Evolutionary conservation across 2,113 vertebrate species (phyloP), one percentile per base, ranked within the genome.

Genomic region (Numida meleagris): DNA sequence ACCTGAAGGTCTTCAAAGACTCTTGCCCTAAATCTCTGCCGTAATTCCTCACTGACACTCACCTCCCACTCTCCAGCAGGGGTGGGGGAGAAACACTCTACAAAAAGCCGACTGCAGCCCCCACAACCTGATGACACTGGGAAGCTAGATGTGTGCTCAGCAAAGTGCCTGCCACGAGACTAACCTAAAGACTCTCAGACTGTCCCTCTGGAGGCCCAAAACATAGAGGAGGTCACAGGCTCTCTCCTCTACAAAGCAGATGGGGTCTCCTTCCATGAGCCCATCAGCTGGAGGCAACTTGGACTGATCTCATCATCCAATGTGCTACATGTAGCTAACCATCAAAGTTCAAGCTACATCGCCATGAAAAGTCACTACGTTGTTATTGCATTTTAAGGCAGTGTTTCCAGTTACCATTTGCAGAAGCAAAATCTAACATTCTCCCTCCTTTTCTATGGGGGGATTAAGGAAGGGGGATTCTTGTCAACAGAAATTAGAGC

Each of bases 181-280:
- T 38, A 24, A 16, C 4, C 12, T 45, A 8, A 91, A 82, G 27
- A 11, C 4, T 25, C n/a, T 73, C 0, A 0, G 53, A 4, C 6
- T 77, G 18, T 29, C 20, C 40, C 17, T 46, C 33, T 2, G 1
- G 63, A 58, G 18, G 46, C 66, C 23, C 31, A 80, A 24, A 79
- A 53, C 24, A 31, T 3, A 31, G 61, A 7, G 18, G 18, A 58
- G 15, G 24, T 14, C 68, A 88, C 15, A 3, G 4, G 20, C 59
- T 48, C 20, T 8, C 4, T 3, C 5, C 9, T 73, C 45, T 68
- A 70, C 4, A 86, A 58, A 72, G 29, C 65, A 86, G 46, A n/a
- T 4, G 10, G 36, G 40, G 27, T 79, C 4, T 7, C 5, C 6
- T 25, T 34, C 65, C 42, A 34, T 11, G 9, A 78, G 33, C 18